Percentiles rank a stretch among this genome's conserved stretches.
Evolutionary conservation across 2,888 invertebrate species (phyloP).

Genomic region (Baccha elongata): DNA sequence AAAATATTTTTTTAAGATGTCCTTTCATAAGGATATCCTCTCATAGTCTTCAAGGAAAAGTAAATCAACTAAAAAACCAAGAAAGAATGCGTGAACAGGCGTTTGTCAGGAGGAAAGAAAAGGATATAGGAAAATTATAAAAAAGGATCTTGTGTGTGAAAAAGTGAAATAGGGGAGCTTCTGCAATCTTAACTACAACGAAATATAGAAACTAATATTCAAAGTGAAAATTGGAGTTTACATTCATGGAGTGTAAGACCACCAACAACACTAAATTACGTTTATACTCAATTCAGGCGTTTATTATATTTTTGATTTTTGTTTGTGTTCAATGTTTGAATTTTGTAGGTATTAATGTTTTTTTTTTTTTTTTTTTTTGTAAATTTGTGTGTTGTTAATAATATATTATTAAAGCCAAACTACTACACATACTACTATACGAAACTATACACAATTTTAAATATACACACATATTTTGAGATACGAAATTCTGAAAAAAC

Average conservation of each 20-base stretch:
- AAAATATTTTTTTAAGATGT: conserved; percentile 16
- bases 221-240: conserved; percentile 79
- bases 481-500: conserved; percentile 81
- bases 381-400: conserved; percentile 27
- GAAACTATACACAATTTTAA: conserved; percentile 40
- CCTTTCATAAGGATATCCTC: conserved; percentile 48
- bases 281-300: conserved; percentile 39
- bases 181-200: conserved; percentile 79
- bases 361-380: conserved; percentile 17
- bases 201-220: conserved; percentile 79
- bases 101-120: conserved; percentile 13
- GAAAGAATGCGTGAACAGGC: conserved; percentile 37
- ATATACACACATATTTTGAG: conserved; percentile 76
- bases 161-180: conserved; percentile 71
- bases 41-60: conserved; percentile 48
- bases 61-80: conserved; percentile 11
- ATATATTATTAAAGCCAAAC: conserved; percentile 62
- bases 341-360: background rate
- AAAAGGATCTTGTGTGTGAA: conserved; percentile 41
- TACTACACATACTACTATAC: conserved; percentile 63
- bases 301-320: conserved; percentile 21
- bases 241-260: conserved; percentile 78
- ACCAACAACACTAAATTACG: conserved; percentile 76
- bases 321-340: conserved; percentile 36
- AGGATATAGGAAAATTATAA: conserved; percentile 43